A percentile compares a stretch with the other conserved stretches of the same genome.
These are phyloP conservation scores for Microplitis demolitor DNA, from an alignment of 1,140 invertebrate species.

Conservation along the genomic window DNA sequence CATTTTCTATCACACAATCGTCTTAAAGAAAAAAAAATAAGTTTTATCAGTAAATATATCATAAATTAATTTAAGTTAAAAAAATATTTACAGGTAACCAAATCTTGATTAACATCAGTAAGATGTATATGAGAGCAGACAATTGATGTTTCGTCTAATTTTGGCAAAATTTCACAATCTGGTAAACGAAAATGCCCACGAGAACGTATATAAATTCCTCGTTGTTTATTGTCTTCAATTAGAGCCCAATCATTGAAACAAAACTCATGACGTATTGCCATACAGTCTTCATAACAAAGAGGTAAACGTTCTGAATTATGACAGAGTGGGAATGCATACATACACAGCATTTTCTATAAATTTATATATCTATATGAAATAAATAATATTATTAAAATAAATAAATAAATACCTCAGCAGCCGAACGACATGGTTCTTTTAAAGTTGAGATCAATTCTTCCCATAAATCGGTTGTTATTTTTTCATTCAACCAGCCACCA, in stretches of 20 bases:
- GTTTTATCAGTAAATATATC: neutral
- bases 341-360: conserved; percentile 80
- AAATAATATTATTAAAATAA: neutral
- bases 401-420: conserved; percentile 72
- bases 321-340: conserved; percentile 91
- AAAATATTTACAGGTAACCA: conserved; percentile 72
- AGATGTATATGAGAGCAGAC: conserved; percentile 82
- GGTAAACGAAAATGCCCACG: conserved; percentile 87
- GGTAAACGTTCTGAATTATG: conserved; percentile 67
- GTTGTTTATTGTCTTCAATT: conserved; percentile 85
- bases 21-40: conserved; percentile 54
- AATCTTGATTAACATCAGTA: conserved; percentile 77
- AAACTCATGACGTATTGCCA: conserved; percentile 85
- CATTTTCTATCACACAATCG: conserved; percentile 84
- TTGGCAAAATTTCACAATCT: conserved; percentile 80
- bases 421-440: conserved; percentile 79
- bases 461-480: conserved; percentile 81
- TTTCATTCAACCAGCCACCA: conserved; percentile 81
- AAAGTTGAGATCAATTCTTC: conserved; percentile 81
- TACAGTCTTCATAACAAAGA: conserved; percentile 90
- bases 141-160: conserved; percentile 62
- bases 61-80: neutral
- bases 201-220: conserved; percentile 77
- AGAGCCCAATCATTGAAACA: conserved; percentile 92
- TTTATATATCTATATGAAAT: conserved; percentile 1